These are phyloP conservation scores for Zhuqinia jingwanae DNA, from an alignment of 2,888 invertebrate genomes.

Conservation along the genomic window DNA sequence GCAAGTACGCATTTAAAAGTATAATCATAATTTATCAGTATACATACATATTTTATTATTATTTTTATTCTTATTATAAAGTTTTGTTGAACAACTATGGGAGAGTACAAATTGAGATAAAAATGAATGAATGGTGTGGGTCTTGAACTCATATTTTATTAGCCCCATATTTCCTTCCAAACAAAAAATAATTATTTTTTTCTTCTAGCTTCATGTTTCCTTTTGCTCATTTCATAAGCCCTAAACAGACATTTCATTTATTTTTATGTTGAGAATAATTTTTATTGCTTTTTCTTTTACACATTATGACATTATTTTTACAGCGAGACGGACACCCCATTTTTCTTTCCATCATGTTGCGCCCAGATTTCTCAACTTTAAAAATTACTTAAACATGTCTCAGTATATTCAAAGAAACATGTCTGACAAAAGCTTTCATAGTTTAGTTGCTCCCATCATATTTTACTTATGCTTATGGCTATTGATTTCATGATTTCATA, in stretches of 20 bases:
- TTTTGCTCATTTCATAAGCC: background rate
- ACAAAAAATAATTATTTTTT: slow-evolving; percentile 65
- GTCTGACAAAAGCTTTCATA: no score
- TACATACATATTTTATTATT: no score
- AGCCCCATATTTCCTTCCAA: slow-evolving; percentile 58
- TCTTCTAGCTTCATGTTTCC: background rate
- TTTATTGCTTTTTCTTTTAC: slow-evolving; percentile 60
- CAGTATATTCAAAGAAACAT: no score
- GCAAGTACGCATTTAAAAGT: no score
- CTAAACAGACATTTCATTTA: slow-evolving; percentile 31
- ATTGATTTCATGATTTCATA: slow-evolving; percentile 8
- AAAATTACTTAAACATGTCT: no score
- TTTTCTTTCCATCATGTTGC: background rate
- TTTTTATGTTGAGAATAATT: slow-evolving; percentile 46
- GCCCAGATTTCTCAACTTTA: no score
- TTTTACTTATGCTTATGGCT: no score
- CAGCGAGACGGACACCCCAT: background rate
- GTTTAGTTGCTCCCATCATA: no score
- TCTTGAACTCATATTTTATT: slow-evolving; percentile 66
- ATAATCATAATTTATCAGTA: no score
- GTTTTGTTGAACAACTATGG: no score
- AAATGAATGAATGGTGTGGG: slow-evolving; percentile 41
- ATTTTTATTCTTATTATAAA: no score
- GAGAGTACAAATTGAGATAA: background rate
- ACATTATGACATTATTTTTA: background rate